Evolutionary conservation across 53 echinoderm and acorn worm species (phyloP).

Genomic region (Pentamera pediparva): DNA sequence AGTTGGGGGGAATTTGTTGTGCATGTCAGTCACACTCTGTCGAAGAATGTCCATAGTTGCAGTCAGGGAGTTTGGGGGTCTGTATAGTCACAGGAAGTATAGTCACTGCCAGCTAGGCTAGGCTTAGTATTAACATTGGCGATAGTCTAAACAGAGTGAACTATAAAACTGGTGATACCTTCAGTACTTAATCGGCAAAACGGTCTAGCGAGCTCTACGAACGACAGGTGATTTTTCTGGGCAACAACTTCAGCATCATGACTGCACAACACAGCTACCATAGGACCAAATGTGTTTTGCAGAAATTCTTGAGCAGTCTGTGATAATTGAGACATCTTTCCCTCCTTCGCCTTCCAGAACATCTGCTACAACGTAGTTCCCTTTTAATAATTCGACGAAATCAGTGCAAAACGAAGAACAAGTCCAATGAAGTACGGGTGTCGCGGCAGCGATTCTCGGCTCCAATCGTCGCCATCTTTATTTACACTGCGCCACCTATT

Average conservation of each 20-base stretch:
- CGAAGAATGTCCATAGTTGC: too few relatives aligned
- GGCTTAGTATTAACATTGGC: too few relatives aligned
- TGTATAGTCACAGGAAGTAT: too few relatives aligned
- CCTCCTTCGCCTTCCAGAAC: background rate
- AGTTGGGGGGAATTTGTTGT: too few relatives aligned
- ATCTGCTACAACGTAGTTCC: background rate
- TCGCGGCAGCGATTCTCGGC: background rate
- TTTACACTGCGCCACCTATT: conserved; percentile 18
- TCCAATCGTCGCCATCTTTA: background rate
- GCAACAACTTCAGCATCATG: conserved; percentile 97
- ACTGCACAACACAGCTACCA: conserved; percentile 90
- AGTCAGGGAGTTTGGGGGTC: too few relatives aligned
- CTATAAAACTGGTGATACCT: conserved; percentile 36
- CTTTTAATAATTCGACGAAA: background rate
- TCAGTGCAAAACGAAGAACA: background rate
- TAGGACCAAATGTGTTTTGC: conserved; percentile 93
- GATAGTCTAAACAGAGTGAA: too few relatives aligned
- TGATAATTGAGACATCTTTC: conserved; percentile 81
- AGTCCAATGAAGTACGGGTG: background rate
- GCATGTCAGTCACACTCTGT: too few relatives aligned
- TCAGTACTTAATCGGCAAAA: conserved; percentile 84
- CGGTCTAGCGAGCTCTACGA: conserved; percentile 90
- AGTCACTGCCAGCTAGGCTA: too few relatives aligned
- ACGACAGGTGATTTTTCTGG: conserved; percentile 93
- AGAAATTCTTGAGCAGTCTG: conserved; percentile 90